Evolutionary conservation across 2,888 invertebrate genomes (phyloP), one percentile per base, ranked within the genome.

Genomic region (Acanthosepion lycidas): DNA sequence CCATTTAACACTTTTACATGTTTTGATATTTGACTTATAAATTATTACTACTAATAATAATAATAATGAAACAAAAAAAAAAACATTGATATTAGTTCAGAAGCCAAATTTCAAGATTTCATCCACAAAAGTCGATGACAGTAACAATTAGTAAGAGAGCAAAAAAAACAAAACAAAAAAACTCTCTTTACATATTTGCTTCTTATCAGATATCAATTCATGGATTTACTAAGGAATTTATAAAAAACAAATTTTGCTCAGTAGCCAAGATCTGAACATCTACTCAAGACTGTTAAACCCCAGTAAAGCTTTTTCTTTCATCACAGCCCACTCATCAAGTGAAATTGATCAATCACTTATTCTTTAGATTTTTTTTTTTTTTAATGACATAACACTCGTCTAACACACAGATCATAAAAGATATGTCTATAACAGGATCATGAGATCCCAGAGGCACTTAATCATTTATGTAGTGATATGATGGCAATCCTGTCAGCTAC

Each of bases 401-500:
- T 78, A 78, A n/a, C 78, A 78, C 78, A 78, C 78, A n/a, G 78
- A 78, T 78, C 78, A 78, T 78, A 78, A 78, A 78, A 78, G 78
- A 78, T 78, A 78, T 78, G 78, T 78, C 78, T 78, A 78, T 78
- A 8, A 78, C 78, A 78, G 78, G 78, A 78, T n/a, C n/a, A 28
- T n/a, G 0, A 28, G 78, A 15, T 78, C 78, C 78, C 78, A n/a
- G 78, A 78, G 78, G 78, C 78, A 78, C 78, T 78, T 78, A 9
- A 78, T 33, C 78, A 78, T 78, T 78, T 78, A 78, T 78, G 78
- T n/a, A 78, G 78, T 78, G 78, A 78, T n/a, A 78, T 78, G 78
- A 78, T 78, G 15, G 33, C 78, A 78, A 78, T 78, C n/a, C 12
- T 33, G 33, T 18, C n/a, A 78, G 33, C n/a, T 78, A 33, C 78